These are phyloP conservation scores for Amniataba percoides DNA, from an alignment of 2,797 vertebrate genomes.

Conservation along the genomic window DNA sequence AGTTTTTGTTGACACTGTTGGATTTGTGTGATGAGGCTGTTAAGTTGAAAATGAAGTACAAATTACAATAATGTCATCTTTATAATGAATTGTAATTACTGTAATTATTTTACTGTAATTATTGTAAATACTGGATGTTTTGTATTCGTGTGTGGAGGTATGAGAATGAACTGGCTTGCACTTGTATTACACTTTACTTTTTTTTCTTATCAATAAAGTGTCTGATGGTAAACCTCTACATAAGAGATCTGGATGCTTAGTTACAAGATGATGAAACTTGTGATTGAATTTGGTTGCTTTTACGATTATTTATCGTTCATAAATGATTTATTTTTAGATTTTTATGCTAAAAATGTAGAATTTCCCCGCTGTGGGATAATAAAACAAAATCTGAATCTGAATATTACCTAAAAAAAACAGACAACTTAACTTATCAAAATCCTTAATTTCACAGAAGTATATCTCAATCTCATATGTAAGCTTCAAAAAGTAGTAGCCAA, in stretches of 20 bases:
- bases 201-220: background rate
- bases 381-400: too few species aligned
- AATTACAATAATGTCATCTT: slow-evolving; percentile 60
- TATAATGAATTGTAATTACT: slow-evolving; percentile 66
- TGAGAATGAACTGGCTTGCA: slow-evolving; percentile 34
- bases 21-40: slow-evolving; percentile 55
- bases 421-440: background rate
- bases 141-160: slow-evolving; percentile 40
- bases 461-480: background rate
- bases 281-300: background rate
- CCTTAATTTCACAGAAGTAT: background rate
- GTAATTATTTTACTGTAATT: slow-evolving; percentile 66
- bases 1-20: slow-evolving; percentile 34
- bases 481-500: background rate
- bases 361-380: too few species aligned
- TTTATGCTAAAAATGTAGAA: too few species aligned
- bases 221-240: background rate
- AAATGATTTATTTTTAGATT: too few species aligned
- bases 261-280: background rate
- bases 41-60: slow-evolving; percentile 53
- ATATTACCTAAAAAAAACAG: too few species aligned
- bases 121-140: slow-evolving; percentile 67
- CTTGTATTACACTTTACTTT: slow-evolving; percentile 18
- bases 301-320: background rate
- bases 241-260: background rate